Percentiles rank a stretch among this genome's conserved stretches.
Evolutionary conservation across 2,888 invertebrate species (phyloP).

Genomic region (Amiota mariae): DNA sequence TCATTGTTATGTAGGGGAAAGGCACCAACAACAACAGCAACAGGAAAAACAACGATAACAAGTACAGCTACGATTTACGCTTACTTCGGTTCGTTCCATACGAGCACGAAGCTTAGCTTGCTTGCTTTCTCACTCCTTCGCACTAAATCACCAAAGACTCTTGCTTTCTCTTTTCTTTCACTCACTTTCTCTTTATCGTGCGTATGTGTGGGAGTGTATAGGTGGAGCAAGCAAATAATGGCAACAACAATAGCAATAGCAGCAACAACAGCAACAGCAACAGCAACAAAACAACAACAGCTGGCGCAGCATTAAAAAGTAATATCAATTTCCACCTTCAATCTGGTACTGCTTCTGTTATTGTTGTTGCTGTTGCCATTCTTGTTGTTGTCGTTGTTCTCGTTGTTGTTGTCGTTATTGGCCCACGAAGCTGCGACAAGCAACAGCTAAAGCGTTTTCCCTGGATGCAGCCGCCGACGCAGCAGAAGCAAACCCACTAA

Average conservation of each 20-base stretch:
- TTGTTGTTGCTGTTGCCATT: too few relatives aligned
- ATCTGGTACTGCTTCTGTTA: conserved; percentile 42
- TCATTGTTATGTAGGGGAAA: conserved; percentile 11
- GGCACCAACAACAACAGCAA: neutral
- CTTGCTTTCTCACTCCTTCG: conserved; percentile 2
- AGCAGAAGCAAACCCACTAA: conserved; percentile 59
- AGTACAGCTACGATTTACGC: neutral
- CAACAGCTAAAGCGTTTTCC: conserved; percentile 65
- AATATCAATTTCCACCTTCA: conserved; percentile 67
- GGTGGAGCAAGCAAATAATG: neutral
- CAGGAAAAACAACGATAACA: neutral
- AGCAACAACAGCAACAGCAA: conserved; percentile 15
- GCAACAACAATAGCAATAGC: too few relatives aligned
- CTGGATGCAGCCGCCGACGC: conserved; percentile 58
- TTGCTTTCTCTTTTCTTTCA: conserved; percentile 12
- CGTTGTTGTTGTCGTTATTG: conserved; percentile 37
- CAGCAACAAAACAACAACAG: conserved; percentile 15
- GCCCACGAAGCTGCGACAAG: conserved; percentile 42
- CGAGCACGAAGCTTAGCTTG: neutral
- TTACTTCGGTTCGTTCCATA: neutral
- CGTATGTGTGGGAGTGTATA: neutral
- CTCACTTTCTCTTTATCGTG: neutral
- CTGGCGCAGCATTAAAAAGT: conserved; percentile 64
- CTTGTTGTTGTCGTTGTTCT: neutral
- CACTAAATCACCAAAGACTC: neutral